A percentile compares a stretch with the other conserved stretches of the same genome.
Evolutionary conservation across 2,888 invertebrate species (phyloP).

Genomic region (Colletes collaris): DNA sequence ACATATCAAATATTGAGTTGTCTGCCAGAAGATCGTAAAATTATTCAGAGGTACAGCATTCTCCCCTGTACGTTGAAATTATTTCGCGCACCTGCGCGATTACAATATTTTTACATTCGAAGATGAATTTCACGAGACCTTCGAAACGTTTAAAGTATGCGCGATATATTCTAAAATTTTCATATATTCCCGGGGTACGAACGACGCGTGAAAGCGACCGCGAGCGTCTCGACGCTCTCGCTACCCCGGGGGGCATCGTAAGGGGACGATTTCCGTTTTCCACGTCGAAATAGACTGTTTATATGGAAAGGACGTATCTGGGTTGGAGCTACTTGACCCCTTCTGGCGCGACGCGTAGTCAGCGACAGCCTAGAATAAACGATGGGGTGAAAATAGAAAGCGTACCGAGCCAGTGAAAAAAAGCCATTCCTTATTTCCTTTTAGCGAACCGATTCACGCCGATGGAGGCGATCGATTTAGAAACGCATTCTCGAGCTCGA

Average conservation of each 20-base stretch:
- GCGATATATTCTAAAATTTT: too few relatives aligned
- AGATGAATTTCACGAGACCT: too few relatives aligned
- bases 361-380: constrained; percentile 1
- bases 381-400: constrained; percentile 31
- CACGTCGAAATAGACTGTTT: neutral
- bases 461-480: neutral
- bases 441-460: neutral
- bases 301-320: constrained; percentile 1
- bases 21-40: too few relatives aligned
- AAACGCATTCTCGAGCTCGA: neutral
- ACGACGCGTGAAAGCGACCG: too few relatives aligned
- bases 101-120: too few relatives aligned
- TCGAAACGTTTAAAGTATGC: too few relatives aligned
- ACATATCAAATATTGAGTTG: too few relatives aligned
- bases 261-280: constrained; percentile 1
- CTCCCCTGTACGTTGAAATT: too few relatives aligned
- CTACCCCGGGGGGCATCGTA: neutral
- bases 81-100: too few relatives aligned
- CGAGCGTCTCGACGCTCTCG: too few relatives aligned
- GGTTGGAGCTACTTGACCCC: constrained; percentile 7
- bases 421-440: constrained; percentile 17
- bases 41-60: too few relatives aligned
- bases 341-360: neutral
- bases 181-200: too few relatives aligned
- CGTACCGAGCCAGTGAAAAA: neutral